A percentile compares a stretch with the other conserved stretches of the same genome.
These are phyloP conservation scores for Ianthella basta DNA, from an alignment of 37 sponge, comb jelly and placozoan genomes.

Conservation along the genomic window DNA sequence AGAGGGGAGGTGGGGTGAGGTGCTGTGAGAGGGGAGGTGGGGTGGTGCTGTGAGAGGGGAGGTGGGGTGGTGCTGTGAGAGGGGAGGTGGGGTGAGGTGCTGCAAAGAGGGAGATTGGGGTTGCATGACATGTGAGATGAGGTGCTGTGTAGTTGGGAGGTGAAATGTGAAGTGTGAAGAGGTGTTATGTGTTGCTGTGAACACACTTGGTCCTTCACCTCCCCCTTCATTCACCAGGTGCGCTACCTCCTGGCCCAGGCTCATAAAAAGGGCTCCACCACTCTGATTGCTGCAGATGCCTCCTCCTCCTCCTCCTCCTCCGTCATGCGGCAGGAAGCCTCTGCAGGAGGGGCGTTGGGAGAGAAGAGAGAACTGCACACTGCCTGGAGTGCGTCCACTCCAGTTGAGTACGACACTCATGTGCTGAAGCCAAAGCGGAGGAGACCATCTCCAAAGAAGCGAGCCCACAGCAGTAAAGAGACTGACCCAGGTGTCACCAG, in stretches of 20 bases:
- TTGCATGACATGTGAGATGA: no score
- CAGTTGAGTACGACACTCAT: conserved; percentile 4
- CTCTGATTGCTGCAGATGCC: conserved; percentile 39
- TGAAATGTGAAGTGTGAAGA: no score
- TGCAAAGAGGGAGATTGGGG: no score
- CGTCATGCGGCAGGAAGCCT: no score
- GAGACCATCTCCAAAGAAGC: conserved; percentile 16
- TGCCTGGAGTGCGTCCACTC: neutral
- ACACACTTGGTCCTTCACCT: no score
- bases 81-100: no score
- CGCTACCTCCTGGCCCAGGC: conserved; percentile 44
- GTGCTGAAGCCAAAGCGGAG: neutral
- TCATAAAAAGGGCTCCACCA: conserved; percentile 38
- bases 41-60: no score
- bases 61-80: no score
- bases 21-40: no score
- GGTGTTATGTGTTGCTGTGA: no score
- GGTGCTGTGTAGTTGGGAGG: no score
- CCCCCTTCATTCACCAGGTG: conserved; percentile 29
- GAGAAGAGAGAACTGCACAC: neutral
- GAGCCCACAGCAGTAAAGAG: neutral
- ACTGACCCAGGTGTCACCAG: neutral
- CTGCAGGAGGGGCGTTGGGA: conserved; percentile 1
- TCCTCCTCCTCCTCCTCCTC: neutral
- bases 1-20: no score